phyloP scores from a whole-genome alignment of 2,113 vertebrate species.

The Calypte anna region DNA sequence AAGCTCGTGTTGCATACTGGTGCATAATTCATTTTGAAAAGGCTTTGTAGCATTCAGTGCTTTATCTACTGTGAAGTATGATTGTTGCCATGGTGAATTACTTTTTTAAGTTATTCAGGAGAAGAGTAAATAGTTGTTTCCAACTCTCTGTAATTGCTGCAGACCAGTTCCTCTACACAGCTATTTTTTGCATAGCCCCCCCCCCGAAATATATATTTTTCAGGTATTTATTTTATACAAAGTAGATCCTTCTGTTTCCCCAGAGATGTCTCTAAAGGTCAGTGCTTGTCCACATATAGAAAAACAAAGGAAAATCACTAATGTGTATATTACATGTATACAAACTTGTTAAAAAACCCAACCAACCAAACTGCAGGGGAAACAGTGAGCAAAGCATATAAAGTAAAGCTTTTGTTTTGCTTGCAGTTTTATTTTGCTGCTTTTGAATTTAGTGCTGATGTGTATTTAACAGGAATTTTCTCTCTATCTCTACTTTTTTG shows the following conservation, averaged over 20 bases:
- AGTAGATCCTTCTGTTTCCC: neutral
- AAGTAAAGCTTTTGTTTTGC: neutral
- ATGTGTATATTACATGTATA: neutral
- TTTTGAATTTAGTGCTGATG: neutral
- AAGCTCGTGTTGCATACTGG: conserved; percentile 5
- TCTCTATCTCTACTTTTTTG: neutral
- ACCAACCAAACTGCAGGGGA: neutral
- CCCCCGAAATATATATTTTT: conserved; percentile 43
- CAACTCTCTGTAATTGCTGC: conserved; percentile 70
- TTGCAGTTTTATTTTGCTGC: neutral
- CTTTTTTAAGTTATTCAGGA: conserved; percentile 76
- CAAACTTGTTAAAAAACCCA: neutral
- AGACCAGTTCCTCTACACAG: conserved; percentile 40
- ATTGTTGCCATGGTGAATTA: conserved; percentile 81
- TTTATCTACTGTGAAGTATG: conserved; percentile 72
- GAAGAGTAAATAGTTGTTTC: conserved; percentile 76
- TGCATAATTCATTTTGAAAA: conserved; percentile 51
- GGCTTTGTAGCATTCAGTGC: conserved; percentile 67
- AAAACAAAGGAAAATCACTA: neutral
- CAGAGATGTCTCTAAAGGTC: neutral
- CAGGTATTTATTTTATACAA: neutral
- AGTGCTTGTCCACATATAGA: neutral
- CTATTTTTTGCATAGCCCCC: conserved; percentile 20
- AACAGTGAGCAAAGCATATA: neutral
- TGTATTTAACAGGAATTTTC: neutral